A percentile compares a stretch with the other conserved stretches of the same genome.
These are phyloP conservation scores for Gerris lacustris DNA, from an alignment of 2,888 invertebrate species.

Conservation along the genomic window DNA sequence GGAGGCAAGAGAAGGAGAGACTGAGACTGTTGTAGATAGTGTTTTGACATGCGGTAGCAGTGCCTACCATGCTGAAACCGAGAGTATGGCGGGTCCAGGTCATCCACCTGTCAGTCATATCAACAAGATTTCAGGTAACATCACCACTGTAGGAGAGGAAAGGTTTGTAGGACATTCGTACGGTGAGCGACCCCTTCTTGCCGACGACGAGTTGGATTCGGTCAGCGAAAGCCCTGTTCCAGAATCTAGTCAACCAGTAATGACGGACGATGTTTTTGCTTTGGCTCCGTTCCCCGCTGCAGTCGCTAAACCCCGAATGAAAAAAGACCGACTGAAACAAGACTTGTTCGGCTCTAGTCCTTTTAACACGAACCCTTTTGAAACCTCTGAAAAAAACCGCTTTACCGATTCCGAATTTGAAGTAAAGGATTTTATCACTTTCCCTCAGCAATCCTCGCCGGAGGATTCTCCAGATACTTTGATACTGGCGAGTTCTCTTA, in stretches of 20 bases:
- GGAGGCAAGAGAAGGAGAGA: slow-evolving; percentile 38
- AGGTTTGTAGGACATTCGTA: slow-evolving; percentile 61
- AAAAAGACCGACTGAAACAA: slow-evolving; percentile 15
- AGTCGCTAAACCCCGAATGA: slow-evolving; percentile 33
- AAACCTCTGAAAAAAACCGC: slow-evolving; percentile 19
- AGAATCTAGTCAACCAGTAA: slow-evolving; percentile 25
- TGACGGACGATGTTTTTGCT: slow-evolving; percentile 50
- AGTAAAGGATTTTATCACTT: slow-evolving; percentile 22
- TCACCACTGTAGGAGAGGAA: slow-evolving; percentile 40
- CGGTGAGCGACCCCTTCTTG: slow-evolving; percentile 58
- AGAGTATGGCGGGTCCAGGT: slow-evolving; percentile 43
- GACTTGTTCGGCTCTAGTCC: slow-evolving; percentile 30
- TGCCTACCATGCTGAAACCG: slow-evolving; percentile 59
- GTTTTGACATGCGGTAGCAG: slow-evolving; percentile 55
- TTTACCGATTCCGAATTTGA: slow-evolving; percentile 26
- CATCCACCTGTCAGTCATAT: slow-evolving; percentile 41
- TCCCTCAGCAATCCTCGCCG: slow-evolving; percentile 11
- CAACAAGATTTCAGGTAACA: slow-evolving; percentile 37
- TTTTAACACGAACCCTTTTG: slow-evolving; percentile 21
- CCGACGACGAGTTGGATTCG: slow-evolving; percentile 61
- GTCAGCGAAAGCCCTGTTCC: slow-evolving; percentile 38
- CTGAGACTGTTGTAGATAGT: slow-evolving; percentile 49
- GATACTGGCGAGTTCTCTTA: slow-evolving; percentile 9
- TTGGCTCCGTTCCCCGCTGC: slow-evolving; percentile 51
- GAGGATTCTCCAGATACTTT: slow-evolving; percentile 13